Percentiles rank a stretch among this genome's conserved stretches.
Conservation (phyloP, 1,140 invertebrate species). For the Planococcus citri region DNA sequence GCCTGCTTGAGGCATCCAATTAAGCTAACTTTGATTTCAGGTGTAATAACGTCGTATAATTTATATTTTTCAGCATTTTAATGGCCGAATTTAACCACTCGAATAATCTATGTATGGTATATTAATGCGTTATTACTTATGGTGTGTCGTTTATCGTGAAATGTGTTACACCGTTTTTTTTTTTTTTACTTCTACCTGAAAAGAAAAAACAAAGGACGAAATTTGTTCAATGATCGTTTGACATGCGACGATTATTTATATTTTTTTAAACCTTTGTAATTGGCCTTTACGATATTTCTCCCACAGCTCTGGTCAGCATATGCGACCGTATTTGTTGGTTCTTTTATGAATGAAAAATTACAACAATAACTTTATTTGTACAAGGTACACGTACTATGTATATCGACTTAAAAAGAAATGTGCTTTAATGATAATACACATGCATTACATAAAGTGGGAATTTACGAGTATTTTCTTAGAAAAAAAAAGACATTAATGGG, state of each 20-base stretch:
- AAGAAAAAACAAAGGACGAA: background rate
- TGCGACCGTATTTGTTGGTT: too few species aligned
- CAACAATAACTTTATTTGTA: background rate
- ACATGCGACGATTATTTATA: background rate
- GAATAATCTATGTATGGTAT: background rate
- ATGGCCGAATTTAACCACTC: background rate
- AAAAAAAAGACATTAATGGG: background rate
- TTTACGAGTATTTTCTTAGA: background rate
- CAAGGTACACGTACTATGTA: background rate
- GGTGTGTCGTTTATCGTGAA: background rate
- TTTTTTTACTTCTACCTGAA: too few species aligned
- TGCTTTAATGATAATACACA: conserved; percentile 3
- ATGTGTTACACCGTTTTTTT: background rate
- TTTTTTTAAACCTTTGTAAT: too few species aligned
- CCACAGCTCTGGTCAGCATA: too few species aligned
- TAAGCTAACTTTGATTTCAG: background rate
- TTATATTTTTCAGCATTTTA: background rate
- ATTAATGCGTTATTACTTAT: background rate
- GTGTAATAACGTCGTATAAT: conserved; percentile 7
- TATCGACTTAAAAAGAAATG: too few species aligned
- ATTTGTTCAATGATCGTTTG: background rate
- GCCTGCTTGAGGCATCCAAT: background rate
- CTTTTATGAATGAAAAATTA: background rate
- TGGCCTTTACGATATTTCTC: too few species aligned
- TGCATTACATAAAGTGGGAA: background rate